Conservation (phyloP, 2,888 invertebrate genomes). For the Cerastis leucographa region DNA sequence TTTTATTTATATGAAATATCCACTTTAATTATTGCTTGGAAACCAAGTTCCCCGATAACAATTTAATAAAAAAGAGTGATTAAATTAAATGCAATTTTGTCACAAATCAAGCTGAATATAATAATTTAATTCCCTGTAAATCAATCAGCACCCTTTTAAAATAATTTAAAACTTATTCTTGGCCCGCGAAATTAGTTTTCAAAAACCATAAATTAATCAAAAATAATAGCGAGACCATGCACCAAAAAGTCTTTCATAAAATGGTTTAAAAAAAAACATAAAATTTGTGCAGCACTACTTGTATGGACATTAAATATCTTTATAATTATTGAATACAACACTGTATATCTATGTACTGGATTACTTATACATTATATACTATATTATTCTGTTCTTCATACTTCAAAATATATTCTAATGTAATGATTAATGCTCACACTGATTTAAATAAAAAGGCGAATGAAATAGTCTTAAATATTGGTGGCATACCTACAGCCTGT, state of each 20-base stretch:
- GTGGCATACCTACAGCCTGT: background rate
- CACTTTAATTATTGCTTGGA: slow-evolving; percentile 52
- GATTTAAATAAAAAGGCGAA: background rate
- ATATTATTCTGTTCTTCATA: slow-evolving; percentile 19
- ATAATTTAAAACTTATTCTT: background rate
- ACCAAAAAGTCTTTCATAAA: background rate
- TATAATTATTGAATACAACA: slow-evolving; percentile 52
- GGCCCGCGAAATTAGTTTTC: slow-evolving; percentile 6
- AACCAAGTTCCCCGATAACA: slow-evolving; percentile 15
- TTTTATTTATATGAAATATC: slow-evolving; percentile 16
- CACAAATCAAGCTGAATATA: slow-evolving; percentile 7
- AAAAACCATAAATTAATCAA: slow-evolving; percentile 4
- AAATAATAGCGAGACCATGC: background rate
- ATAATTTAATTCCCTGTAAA: slow-evolving; percentile 49
- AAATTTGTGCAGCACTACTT: slow-evolving; percentile 49
- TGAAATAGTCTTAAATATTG: background rate
- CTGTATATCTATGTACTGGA: slow-evolving; percentile 51
- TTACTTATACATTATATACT: slow-evolving; percentile 36
- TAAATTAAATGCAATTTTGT: slow-evolving; percentile 15
- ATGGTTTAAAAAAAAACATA: slow-evolving; percentile 1
- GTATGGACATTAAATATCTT: slow-evolving; percentile 6
- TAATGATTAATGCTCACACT: slow-evolving; percentile 38
- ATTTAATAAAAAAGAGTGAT: slow-evolving; percentile 4
- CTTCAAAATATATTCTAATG: slow-evolving; percentile 24
- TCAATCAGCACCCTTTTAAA: slow-evolving; percentile 9